phyloP scores from a whole-genome alignment of 2,797 vertebrate species.

The Malacoctenus gilli region DNA sequence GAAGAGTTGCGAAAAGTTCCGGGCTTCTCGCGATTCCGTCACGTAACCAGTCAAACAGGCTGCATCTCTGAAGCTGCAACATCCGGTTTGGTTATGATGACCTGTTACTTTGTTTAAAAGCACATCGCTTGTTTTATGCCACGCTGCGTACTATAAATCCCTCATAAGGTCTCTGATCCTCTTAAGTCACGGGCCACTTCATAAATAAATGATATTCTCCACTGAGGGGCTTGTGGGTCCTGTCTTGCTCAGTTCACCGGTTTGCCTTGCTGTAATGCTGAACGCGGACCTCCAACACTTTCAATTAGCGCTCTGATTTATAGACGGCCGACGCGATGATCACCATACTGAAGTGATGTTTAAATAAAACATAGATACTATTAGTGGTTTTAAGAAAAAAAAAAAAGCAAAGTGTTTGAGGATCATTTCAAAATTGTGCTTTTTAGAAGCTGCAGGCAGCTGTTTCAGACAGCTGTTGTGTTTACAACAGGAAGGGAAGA shows the following conservation, averaged over 20 bases:
- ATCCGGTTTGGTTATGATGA: slow-evolving; percentile 38
- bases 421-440: too few relatives aligned
- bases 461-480: too few relatives aligned
- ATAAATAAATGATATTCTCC: slow-evolving; percentile 72
- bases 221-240: slow-evolving; percentile 51
- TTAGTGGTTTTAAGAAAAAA: too few relatives aligned
- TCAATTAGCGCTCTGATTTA: slow-evolving; percentile 52
- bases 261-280: slow-evolving; percentile 62
- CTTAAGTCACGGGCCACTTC: slow-evolving; percentile 66
- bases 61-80: slow-evolving; percentile 25
- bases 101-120: slow-evolving; percentile 54
- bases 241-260: slow-evolving; percentile 49
- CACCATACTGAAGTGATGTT: slow-evolving; percentile 10
- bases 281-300: slow-evolving; percentile 47
- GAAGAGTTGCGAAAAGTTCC: too few relatives aligned
- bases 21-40: too few relatives aligned
- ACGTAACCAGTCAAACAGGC: neutral
- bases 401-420: too few relatives aligned
- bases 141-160: slow-evolving; percentile 41
- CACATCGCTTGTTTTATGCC: slow-evolving; percentile 52
- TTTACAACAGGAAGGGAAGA: too few relatives aligned
- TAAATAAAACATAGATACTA: neutral
- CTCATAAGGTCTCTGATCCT: slow-evolving; percentile 59
- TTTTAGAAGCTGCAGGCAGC: too few relatives aligned
- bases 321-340: slow-evolving; percentile 18